phyloP scores from a whole-genome alignment of 1,140 invertebrate genomes.

The Tachypleus tridentatus region DNA sequence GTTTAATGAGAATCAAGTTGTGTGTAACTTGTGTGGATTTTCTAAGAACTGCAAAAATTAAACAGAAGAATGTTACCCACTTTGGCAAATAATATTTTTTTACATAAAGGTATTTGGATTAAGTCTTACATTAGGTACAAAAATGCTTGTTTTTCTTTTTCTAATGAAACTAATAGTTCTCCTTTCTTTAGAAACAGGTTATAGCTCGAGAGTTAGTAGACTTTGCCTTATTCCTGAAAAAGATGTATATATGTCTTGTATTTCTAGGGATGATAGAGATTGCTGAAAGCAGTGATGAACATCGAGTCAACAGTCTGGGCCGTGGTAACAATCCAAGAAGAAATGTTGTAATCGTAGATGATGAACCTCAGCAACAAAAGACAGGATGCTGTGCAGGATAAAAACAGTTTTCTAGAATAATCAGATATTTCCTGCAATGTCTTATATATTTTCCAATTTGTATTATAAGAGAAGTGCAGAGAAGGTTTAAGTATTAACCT shows the following conservation, averaged over 20 bases:
- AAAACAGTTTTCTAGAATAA: neutral
- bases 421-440: too few species aligned
- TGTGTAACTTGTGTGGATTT: too few species aligned
- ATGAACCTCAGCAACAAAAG: slow-evolving; percentile 23
- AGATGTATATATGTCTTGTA: slow-evolving; percentile 4
- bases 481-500: too few species aligned
- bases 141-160: too few species aligned
- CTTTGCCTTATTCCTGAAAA: neutral
- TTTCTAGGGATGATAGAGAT: slow-evolving; percentile 35
- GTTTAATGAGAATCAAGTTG: too few species aligned
- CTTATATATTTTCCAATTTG: too few species aligned
- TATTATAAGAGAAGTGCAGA: too few species aligned
- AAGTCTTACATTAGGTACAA: neutral
- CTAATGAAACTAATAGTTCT: too few species aligned
- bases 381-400: slow-evolving; percentile 28
- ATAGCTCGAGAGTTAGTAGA: neutral
- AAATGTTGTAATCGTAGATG: slow-evolving; percentile 35
- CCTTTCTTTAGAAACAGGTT: too few species aligned
- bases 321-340: slow-evolving; percentile 24
- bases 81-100: neutral
- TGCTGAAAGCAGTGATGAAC: slow-evolving; percentile 23
- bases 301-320: slow-evolving; percentile 21
- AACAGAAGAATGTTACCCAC: neutral
- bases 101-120: neutral
- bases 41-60: too few species aligned